These are phyloP conservation scores for Oikopleura vanhoeffeni DNA, from an alignment of 23 tunicate species.

Conservation along the genomic window DNA sequence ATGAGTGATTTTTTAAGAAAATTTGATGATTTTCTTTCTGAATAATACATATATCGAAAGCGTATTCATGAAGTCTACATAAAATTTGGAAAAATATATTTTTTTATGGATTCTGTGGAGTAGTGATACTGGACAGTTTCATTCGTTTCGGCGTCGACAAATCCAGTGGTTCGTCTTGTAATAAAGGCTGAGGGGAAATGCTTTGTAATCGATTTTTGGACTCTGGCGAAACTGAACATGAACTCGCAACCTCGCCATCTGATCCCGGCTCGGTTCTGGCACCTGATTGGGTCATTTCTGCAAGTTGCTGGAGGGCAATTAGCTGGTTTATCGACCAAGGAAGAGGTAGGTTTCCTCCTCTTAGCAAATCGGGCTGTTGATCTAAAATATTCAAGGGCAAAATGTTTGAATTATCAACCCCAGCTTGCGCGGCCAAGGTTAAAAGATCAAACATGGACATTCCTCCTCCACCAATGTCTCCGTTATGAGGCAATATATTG, in stretches of 20 bases:
- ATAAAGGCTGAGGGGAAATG: neutral
- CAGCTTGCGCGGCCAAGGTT: neutral
- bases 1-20: no score
- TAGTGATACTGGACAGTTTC: neutral
- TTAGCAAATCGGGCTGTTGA: neutral
- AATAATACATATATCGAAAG: no score
- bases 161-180: slow-evolving; percentile 1
- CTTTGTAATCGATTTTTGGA: neutral
- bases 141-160: neutral
- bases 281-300: neutral
- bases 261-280: neutral
- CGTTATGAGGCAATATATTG: neutral
- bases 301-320: neutral
- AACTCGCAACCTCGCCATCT: neutral
- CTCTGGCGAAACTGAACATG: neutral
- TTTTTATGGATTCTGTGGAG: no score
- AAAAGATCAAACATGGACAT: neutral
- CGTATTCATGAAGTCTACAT: no score
- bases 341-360: neutral
- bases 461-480: neutral
- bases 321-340: neutral
- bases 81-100: no score
- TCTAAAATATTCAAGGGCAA: neutral
- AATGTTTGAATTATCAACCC: neutral
- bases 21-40: no score